phyloP scores from a whole-genome alignment of 30 jellyfish, hydroid and myxozoan species.

The Turritopsis rubra region DNA sequence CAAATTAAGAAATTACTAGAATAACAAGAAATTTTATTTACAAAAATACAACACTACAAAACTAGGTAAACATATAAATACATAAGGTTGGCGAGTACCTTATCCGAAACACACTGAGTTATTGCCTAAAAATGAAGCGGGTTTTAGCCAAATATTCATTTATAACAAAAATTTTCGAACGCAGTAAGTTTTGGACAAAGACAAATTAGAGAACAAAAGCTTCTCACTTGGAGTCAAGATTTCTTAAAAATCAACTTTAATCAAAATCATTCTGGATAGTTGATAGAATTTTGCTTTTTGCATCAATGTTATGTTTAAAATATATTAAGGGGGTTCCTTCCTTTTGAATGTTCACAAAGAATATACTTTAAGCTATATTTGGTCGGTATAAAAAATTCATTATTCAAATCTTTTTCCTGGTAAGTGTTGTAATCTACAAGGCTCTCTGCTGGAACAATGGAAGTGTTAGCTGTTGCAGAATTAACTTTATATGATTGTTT shows the following conservation, averaged over 20 bases:
- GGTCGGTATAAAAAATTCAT: conserved; percentile 20
- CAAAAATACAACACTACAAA: neutral
- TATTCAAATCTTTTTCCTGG: conserved; percentile 8
- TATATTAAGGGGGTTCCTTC: neutral
- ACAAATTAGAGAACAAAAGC: neutral
- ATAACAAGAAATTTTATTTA: neutral
- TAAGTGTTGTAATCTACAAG: conserved; percentile 36
- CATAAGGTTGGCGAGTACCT: neutral
- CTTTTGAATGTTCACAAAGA: conserved; percentile 19
- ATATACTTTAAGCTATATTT: conserved; percentile 35
- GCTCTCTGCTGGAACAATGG: neutral
- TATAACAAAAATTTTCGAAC: neutral
- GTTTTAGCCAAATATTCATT: neutral
- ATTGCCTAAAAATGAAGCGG: neutral
- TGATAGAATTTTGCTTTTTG: neutral
- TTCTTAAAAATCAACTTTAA: neutral
- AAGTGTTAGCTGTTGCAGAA: neutral
- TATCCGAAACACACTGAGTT: neutral
- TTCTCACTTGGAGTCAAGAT: neutral
- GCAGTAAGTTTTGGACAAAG: neutral
- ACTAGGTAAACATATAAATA: neutral
- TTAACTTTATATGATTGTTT: conserved; percentile 29
- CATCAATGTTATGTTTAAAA: neutral
- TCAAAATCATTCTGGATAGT: neutral
- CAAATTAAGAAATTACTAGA: neutral